Evolutionary conservation across 2,797 vertebrate genomes (phyloP), one percentile per base, ranked within the genome.

Genomic region (Manis crassicaudata): DNA sequence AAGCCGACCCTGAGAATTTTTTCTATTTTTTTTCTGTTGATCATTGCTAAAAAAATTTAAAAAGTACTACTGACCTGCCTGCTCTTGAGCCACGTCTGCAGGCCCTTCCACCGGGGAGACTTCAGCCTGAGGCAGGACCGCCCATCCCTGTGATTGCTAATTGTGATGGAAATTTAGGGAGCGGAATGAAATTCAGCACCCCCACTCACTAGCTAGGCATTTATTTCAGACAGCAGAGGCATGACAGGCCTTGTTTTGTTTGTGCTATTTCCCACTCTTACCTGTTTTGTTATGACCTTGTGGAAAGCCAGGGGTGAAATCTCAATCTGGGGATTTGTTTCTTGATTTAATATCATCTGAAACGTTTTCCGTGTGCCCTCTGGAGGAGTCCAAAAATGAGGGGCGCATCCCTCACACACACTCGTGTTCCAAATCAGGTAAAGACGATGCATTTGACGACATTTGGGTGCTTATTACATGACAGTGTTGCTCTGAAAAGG

Each of bases 241-340:
- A 27, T 2, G 21, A 25, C 1, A 18, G 21, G 17, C n/a, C 16
- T 20, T 1, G 2, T 46, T 67, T 56, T 35, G 5, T n/a, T 1
- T 3, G 3, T 9, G 0, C 1, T 1, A 0, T 68, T 83, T 46
- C 8, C 50, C 7, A 10, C 18, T 46, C 17, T 14, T 18, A 40
- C 9, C 10, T 65, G 8, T 72, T 40, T 85, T 58, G 32, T 37
- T 8, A 11, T 60, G 17, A 54, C 46, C 50, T 52, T 52, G 27
- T 18, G 4, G 54, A 54, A 89, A 89, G 18, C 21, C 50, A 20
- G 40, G 7, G 13, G 43, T 8, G 21, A 73, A 25, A 40, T 32
- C n/a, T 50, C 76, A 35, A 9, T 21, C 32, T 60, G 43, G 25
- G 73, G 60, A 50, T 62, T 10, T 25, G 14, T 56, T 82, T 52